Evolutionary conservation across 2,113 vertebrate species (phyloP).

Genomic region (Madoqua kirkii): DNA sequence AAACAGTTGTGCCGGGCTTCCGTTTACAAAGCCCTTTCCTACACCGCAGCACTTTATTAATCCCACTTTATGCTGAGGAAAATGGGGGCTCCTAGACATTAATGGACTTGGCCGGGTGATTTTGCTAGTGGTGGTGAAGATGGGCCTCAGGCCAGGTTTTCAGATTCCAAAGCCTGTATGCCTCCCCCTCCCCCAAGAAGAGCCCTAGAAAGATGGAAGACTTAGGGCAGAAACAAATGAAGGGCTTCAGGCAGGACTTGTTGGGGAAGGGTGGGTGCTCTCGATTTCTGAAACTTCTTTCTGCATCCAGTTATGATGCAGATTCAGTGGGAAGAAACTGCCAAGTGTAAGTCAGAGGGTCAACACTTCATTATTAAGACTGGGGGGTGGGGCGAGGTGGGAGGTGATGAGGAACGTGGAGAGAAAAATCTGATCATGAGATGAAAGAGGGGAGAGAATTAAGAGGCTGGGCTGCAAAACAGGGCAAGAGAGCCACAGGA

Average conservation of each 20-base stretch:
- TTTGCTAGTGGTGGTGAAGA: background rate
- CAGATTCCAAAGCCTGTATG: background rate
- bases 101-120: background rate
- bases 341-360: background rate
- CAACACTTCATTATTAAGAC: background rate
- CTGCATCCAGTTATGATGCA: background rate
- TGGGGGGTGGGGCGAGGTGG: background rate
- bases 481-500: background rate
- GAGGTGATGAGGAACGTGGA: background rate
- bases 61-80: background rate
- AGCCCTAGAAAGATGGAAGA: background rate
- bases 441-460: background rate
- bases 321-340: background rate
- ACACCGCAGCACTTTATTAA: background rate
- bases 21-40: background rate
- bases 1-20: constrained; percentile 18
- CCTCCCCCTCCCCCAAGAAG: background rate
- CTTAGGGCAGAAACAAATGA: background rate
- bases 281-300: background rate
- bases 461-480: background rate
- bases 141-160: background rate
- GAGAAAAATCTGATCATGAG: background rate
- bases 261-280: background rate
- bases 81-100: background rate
- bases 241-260: background rate